Conservation (phyloP, 2,113 vertebrate genomes). For the Pimephales promelas region DNA sequence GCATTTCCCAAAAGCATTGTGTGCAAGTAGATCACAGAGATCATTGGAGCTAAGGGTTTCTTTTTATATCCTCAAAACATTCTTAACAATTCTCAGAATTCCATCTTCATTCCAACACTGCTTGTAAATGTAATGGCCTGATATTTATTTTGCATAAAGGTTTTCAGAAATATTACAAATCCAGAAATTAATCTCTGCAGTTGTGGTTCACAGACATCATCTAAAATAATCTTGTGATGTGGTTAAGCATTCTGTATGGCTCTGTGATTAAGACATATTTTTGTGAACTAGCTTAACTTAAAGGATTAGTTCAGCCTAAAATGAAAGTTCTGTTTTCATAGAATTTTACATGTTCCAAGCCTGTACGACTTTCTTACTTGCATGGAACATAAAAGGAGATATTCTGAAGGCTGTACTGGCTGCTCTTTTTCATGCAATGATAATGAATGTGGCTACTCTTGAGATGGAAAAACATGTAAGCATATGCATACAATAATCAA, state of each 20-base stretch:
- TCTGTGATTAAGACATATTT: not conserved
- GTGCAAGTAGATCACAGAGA: not conserved
- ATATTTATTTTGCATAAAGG: conserved; percentile 57
- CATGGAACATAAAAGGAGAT: not conserved
- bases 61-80: not conserved
- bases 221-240: conserved; percentile 60
- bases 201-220: conserved; percentile 51
- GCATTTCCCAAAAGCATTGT: not conserved
- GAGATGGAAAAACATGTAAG: not conserved
- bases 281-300: not conserved
- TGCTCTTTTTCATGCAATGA: not conserved
- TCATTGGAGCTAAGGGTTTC: not conserved
- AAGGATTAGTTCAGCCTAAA: not conserved
- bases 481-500: no score
- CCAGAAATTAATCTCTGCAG: conserved; percentile 62
- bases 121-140: conserved; percentile 51
- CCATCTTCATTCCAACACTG: conserved; percentile 47
- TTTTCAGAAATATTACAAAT: conserved; percentile 48
- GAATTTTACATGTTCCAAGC: not conserved
- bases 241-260: conserved; percentile 52
- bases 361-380: not conserved
- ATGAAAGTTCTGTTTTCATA: not conserved
- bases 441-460: not conserved
- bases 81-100: not conserved
- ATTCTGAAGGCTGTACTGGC: not conserved